These are phyloP conservation scores for Sciaenops ocellatus DNA, from an alignment of 2,797 vertebrate species.

Conservation along the genomic window DNA sequence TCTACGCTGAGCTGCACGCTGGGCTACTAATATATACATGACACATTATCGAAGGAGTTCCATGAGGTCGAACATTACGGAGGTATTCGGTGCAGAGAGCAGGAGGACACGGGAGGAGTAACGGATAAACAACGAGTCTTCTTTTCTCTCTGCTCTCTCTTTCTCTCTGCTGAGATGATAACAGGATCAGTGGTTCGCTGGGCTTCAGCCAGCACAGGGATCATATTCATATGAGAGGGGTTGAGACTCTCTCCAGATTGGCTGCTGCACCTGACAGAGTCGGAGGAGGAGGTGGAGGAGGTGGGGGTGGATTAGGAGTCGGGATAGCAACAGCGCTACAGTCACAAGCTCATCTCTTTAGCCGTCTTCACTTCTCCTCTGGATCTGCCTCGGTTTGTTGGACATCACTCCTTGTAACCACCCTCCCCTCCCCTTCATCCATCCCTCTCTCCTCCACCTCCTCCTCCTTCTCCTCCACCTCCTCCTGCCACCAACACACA, in stretches of 20 bases:
- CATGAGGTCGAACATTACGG: constrained; percentile 26
- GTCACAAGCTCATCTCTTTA: constrained; percentile 72
- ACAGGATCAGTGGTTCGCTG: constrained; percentile 78
- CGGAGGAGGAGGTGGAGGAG: constrained; percentile 4
- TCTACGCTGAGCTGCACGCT: constrained; percentile 20
- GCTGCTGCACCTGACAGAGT: constrained; percentile 73
- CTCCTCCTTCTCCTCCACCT: not conserved
- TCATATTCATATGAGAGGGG: constrained; percentile 78
- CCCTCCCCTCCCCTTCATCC: not conserved
- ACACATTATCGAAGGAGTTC: constrained; percentile 4
- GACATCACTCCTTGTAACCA: constrained; percentile 69
- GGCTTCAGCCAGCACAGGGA: constrained; percentile 74
- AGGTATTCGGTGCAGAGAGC: constrained; percentile 11
- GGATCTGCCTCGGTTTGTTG: constrained; percentile 75
- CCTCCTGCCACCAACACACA: constrained; percentile 10
- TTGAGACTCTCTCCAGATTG: constrained; percentile 73
- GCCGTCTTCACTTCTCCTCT: constrained; percentile 65
- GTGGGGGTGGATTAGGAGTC: constrained; percentile 68
- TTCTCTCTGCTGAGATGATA: constrained; percentile 75
- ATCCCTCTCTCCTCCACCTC: constrained; percentile 2
- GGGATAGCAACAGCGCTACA: constrained; percentile 69
- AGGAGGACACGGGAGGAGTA: constrained; percentile 34
- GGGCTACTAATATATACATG: constrained; percentile 24
- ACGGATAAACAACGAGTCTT: constrained; percentile 50
- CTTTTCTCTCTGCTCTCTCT: constrained; percentile 39